A percentile compares a stretch with the other conserved stretches of the same genome.
These are phyloP conservation scores for Lottia gigantea DNA, from an alignment of 2,888 invertebrate genomes.

Conservation along the genomic window DNA sequence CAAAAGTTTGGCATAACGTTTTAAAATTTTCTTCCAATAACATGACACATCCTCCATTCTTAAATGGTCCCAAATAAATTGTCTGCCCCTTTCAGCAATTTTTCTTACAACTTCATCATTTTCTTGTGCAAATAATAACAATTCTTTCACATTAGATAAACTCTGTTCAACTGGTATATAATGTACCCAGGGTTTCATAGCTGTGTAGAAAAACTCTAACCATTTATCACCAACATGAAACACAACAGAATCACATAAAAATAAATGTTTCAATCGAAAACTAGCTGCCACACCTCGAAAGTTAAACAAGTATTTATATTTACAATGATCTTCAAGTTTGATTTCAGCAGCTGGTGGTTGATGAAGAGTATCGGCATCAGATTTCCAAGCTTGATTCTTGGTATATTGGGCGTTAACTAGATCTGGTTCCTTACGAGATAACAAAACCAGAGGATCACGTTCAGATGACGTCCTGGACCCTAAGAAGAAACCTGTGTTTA, in stretches of 20 bases:
- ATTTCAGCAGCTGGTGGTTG: constrained; percentile 87
- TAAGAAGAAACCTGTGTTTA: constrained; percentile 80
- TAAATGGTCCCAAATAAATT: constrained; percentile 86
- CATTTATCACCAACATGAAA: constrained; percentile 95
- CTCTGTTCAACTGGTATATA: constrained; percentile 86
- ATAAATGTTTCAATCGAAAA: constrained; percentile 94
- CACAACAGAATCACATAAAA: constrained; percentile 90
- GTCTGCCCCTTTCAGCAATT: constrained; percentile 85
- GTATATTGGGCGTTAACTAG: constrained; percentile 94
- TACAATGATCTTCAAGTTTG: constrained; percentile 89
- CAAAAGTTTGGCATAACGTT: constrained; percentile 79
- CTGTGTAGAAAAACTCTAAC: constrained; percentile 93
- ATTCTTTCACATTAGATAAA: constrained; percentile 78
- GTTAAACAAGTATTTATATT: constrained; percentile 86
- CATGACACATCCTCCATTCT: constrained; percentile 84
- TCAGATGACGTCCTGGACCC: constrained; percentile 94
- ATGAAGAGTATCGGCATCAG: constrained; percentile 87
- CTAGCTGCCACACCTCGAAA: constrained; percentile 97
- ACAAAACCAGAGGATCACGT: constrained; percentile 85
- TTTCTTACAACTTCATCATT: constrained; percentile 80
- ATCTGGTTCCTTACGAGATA: constrained; percentile 75
- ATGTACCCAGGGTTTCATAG: constrained; percentile 93
- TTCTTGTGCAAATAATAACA: constrained; percentile 80
- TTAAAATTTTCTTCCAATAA: constrained; percentile 86
- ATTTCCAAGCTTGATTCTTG: constrained; percentile 99